Evolutionary conservation across 2,888 invertebrate species (phyloP).

Genomic region (Nomada goodeniana): DNA sequence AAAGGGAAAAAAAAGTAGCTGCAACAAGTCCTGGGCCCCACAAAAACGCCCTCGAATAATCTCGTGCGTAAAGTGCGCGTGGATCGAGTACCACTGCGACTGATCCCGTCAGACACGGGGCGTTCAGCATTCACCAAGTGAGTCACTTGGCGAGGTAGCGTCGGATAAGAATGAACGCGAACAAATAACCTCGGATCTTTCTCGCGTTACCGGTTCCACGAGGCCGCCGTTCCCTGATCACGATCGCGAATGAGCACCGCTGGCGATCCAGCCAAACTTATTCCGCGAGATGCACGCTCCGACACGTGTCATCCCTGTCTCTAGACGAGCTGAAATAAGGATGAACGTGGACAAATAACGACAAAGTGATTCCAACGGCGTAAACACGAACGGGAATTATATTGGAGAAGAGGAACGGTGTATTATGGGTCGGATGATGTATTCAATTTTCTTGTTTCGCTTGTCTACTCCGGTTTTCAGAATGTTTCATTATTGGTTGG

Average conservation of each 20-base stretch:
- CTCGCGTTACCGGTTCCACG: slow-evolving; percentile 40
- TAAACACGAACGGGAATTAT: slow-evolving; percentile 10
- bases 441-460: neutral
- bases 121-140: slow-evolving; percentile 67
- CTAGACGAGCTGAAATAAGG: slow-evolving; percentile 49
- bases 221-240: slow-evolving; percentile 6
- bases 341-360: slow-evolving; percentile 48
- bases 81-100: slow-evolving; percentile 65
- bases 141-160: slow-evolving; percentile 66
- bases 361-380: slow-evolving; percentile 27
- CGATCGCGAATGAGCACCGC: slow-evolving; percentile 53
- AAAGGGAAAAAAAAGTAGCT: neutral
- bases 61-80: neutral
- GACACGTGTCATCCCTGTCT: slow-evolving; percentile 59
- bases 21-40: too few relatives aligned
- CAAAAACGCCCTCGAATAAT: neutral
- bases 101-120: slow-evolving; percentile 59
- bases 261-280: slow-evolving; percentile 54
- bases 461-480: too few relatives aligned
- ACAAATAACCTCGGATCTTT: slow-evolving; percentile 71
- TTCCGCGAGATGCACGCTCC: slow-evolving; percentile 41
- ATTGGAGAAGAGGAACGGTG: neutral
- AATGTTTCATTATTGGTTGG: too few relatives aligned
- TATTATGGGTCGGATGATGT: too few relatives aligned
- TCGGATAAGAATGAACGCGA: slow-evolving; percentile 70